Percentiles rank a stretch among this genome's conserved stretches.
Evolutionary conservation across 2,888 invertebrate species (phyloP).

Genomic region (Miltochrista miniata): DNA sequence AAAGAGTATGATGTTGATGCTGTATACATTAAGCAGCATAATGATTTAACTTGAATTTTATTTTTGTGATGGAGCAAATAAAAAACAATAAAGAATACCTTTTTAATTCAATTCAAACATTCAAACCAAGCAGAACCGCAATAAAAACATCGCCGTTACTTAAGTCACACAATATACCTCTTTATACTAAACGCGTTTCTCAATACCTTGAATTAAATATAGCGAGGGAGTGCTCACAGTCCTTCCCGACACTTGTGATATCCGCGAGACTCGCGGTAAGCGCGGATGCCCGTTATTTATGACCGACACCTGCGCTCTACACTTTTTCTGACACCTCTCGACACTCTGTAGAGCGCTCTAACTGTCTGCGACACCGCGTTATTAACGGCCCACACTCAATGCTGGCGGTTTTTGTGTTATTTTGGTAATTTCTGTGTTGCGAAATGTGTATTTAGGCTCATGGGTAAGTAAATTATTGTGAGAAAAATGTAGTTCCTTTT

Average conservation of each 20-base stretch:
- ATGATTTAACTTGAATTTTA: no score
- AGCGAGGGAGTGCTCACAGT: constrained; percentile 18
- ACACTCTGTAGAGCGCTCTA: constrained; percentile 43
- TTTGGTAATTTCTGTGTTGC: constrained; percentile 5
- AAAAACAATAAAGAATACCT: no score
- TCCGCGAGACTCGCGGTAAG: constrained; percentile 14
- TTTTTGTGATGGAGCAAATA: no score
- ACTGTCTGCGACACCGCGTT: constrained; percentile 57
- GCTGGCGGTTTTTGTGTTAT: constrained; percentile 25
- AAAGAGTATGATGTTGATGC: no score
- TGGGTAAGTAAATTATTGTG: not conserved
- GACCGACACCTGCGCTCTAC: constrained; percentile 58
- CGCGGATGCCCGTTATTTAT: constrained; percentile 49
- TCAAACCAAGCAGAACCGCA: no score
- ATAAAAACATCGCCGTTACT: not conserved
- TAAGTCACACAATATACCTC: constrained; percentile 8
- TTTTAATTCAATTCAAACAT: no score
- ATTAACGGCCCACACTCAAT: constrained; percentile 53
- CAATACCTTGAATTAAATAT: constrained; percentile 30
- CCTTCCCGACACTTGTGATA: constrained; percentile 23
- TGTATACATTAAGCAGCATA: no score
- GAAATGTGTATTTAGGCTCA: not conserved
- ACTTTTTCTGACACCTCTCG: constrained; percentile 52
- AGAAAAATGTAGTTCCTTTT: not conserved
- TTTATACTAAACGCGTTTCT: constrained; percentile 16